Base-by-base conservation (phyloP, 1,140 invertebrate genomes). In the Drosophila navojoa region DNA sequence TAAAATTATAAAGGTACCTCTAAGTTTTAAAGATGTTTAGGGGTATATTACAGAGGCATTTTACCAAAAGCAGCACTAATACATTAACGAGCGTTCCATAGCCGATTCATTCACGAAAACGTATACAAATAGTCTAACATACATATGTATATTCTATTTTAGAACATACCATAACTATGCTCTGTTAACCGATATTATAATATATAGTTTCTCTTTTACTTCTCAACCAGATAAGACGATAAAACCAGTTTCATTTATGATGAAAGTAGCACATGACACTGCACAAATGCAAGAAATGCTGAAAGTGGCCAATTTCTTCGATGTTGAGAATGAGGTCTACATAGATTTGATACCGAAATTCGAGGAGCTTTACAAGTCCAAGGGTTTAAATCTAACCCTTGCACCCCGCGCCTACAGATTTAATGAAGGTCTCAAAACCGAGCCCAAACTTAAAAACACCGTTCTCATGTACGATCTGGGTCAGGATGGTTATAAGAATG, bases 391-490 rank as follows among this genome's bases (percentile, higher is more conserved):
- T 25, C 60, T 90, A 1, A 57, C 25, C 1, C 76, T 91, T 50
- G 85, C 62, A 6, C 79, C 90, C 0, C 69, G 70, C n/a, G 77
- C 79, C 5, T 81, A 77, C 16, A 68, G 35, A 42, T 53, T 87
- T n/a, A 71, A 71, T 19, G 53, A 80, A 6, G 42, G 52, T 4
- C 11, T 64, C 1, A 57, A 66, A 6, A 40, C 49, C 5, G 76
- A 90, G 11, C 76, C 85, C 1, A 77, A 69, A 15, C 55, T 81
- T 7, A 59, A 38, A 5, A 71, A 86, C 42, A 78, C 81, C 1
- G 79, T 94, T 27, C 76, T 91, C 0, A 73, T 91, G 85, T 93
- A 94, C 40, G 94, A 95, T 80, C 73, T 95, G 45, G 81, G 90
- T 16, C 76, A 82, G 40, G 86, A 87, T 57, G 93, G 93, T 3